Percentiles rank a stretch among this genome's conserved stretches.
These are phyloP conservation scores for Oligia latruncula DNA, from an alignment of 2,888 invertebrate species.

Conservation along the genomic window DNA sequence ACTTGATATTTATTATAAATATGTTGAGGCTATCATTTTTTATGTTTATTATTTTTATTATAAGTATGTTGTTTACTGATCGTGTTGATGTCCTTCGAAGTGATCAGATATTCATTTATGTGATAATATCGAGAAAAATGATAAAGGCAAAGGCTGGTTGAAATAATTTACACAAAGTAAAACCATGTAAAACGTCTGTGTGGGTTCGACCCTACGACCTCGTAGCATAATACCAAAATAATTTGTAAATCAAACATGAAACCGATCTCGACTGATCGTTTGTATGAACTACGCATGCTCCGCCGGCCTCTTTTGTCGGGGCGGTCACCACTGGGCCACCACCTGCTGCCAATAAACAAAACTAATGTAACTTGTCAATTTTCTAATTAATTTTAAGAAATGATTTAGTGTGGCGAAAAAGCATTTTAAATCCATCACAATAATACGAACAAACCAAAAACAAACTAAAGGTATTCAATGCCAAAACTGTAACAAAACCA, in stretches of 20 bases:
- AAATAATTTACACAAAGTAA: too few relatives aligned
- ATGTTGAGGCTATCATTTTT: constrained; percentile 26
- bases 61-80: constrained; percentile 22
- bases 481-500: constrained; percentile 1
- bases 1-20: constrained; percentile 20
- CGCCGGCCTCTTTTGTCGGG: too few relatives aligned
- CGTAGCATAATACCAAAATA: too few relatives aligned
- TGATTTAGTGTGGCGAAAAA: background rate
- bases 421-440: background rate
- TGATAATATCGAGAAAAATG: background rate
- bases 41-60: constrained; percentile 41
- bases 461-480: background rate
- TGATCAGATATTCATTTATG: constrained; percentile 11
- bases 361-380: too few relatives aligned
- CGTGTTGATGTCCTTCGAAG: constrained; percentile 23
- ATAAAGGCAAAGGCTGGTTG: background rate
- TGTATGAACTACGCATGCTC: too few relatives aligned
- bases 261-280: too few relatives aligned
- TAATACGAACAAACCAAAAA: background rate
- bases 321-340: too few relatives aligned
- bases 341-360: too few relatives aligned
- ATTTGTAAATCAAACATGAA: too few relatives aligned
- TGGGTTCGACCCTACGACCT: too few relatives aligned
- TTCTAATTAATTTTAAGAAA: background rate
- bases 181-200: too few relatives aligned